Evolutionary conservation across 2,888 invertebrate species (phyloP), one percentile per base, ranked within the genome.

Genomic region (Glaucopsyche alexis): DNA sequence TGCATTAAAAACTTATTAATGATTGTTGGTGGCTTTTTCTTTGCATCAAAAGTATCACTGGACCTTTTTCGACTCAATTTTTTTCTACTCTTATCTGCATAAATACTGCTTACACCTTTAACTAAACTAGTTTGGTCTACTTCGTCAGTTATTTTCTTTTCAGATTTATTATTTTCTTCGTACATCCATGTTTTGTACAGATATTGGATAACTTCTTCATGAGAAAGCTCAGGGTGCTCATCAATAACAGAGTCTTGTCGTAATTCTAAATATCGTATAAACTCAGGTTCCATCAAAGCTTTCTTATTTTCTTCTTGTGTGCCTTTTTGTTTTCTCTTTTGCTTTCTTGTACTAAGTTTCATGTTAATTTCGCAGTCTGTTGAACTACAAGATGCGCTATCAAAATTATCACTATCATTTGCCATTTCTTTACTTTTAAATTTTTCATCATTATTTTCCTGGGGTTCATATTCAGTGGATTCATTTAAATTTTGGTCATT

Each of bases 171-270:
- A 72, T 82, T 87, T 70, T 90, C 87, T 77, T 88, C 86, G 47
- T 90, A 91, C 42, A 86, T 78, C 94, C 94, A 94, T 7, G 90
- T 89, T 79, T 94, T 92, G 64, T 88, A 87, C 64, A 94, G 83
- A 81, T 94, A 94, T 9, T 80, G 81, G 50, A 86, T 83, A 8
- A 94, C 85, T 78, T 94, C 93, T 0, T 87, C 84, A 64, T 87
- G 84, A 0, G 86, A 84, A 9, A 94, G 82, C 65, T 94, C 86
- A 1, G 94, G 93, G 80, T 94, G 87, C 76, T 93, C 88, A 69
- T 93, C 92, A 71, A 91, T 86, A 13, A 94, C 79, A 38, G 84
- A 80, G 77, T 94, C 93, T 79, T 89, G 90, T 77, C 87, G 89
- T 40, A 91, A 77, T 76, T 93, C 90, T 45, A 91, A 81, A 81